Evolutionary conservation across 2,888 invertebrate species (phyloP).

Genomic region (Tinea trinotella): DNA sequence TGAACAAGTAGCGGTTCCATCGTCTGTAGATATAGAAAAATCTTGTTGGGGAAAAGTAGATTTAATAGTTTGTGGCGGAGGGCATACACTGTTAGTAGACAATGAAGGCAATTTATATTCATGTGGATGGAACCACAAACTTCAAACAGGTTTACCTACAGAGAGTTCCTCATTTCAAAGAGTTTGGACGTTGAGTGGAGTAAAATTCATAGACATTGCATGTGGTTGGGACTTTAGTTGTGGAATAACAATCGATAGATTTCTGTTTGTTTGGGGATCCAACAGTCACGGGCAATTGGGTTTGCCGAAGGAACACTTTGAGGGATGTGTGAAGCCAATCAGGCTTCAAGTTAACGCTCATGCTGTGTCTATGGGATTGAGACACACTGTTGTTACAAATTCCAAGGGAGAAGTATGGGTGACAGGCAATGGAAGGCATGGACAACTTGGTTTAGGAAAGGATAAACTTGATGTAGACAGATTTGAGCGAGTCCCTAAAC

Average conservation of each 20-base stretch:
- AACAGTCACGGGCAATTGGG: constrained; percentile 85
- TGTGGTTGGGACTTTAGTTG: constrained; percentile 90
- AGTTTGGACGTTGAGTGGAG: constrained; percentile 71
- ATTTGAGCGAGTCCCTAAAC: constrained; percentile 67
- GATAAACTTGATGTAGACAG: constrained; percentile 43
- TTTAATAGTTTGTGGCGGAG: constrained; percentile 82
- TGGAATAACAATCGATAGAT: constrained; percentile 78
- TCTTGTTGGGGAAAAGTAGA: constrained; percentile 64
- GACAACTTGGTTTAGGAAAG: constrained; percentile 75
- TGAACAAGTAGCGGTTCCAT: constrained; percentile 77
- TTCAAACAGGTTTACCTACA: constrained; percentile 76
- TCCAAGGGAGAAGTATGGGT: constrained; percentile 74
- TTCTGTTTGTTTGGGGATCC: constrained; percentile 87
- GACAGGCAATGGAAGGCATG: constrained; percentile 78
- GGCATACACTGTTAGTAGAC: constrained; percentile 81
- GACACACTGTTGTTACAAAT: constrained; percentile 78
- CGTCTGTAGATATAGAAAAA: constrained; percentile 43
- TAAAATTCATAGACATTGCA: constrained; percentile 73
- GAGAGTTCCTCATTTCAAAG: constrained; percentile 71
- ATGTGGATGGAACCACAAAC: constrained; percentile 85
- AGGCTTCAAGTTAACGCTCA: constrained; percentile 64
- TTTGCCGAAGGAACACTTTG: constrained; percentile 63
- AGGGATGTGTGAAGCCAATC: constrained; percentile 45
- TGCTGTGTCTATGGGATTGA: constrained; percentile 76
- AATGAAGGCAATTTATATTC: constrained; percentile 78